Percentiles rank a stretch among this genome's conserved stretches.
phyloP scores from a whole-genome alignment of 1,140 invertebrate genomes.

The Drosophila triauraria region DNA sequence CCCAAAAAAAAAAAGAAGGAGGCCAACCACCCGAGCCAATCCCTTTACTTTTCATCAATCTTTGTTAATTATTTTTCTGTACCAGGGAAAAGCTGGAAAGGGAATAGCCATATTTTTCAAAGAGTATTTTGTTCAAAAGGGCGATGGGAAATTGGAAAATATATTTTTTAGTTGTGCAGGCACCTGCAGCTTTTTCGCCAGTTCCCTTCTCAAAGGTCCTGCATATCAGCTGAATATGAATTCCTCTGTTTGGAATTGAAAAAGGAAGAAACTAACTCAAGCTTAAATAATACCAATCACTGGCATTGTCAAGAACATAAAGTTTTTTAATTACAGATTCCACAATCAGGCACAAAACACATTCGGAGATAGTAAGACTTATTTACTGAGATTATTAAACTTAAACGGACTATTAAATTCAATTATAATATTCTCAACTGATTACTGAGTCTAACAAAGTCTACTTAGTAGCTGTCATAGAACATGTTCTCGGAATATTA shows the following conservation, averaged over 20 bases:
- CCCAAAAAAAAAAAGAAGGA: slow-evolving; percentile 18
- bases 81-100: slow-evolving; percentile 12
- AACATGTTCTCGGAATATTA: slow-evolving; percentile 4
- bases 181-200: slow-evolving; percentile 27
- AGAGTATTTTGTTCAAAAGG: slow-evolving; percentile 26
- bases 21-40: slow-evolving; percentile 45
- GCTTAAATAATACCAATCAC: neutral
- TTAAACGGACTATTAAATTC: slow-evolving; percentile 6
- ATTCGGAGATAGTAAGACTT: neutral
- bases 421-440: slow-evolving; percentile 2
- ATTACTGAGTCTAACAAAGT: neutral
- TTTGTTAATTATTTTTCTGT: slow-evolving; percentile 74
- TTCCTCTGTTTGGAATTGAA: neutral
- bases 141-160: slow-evolving; percentile 16
- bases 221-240: neutral
- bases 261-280: neutral
- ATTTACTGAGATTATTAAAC: neutral
- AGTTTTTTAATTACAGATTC: neutral
- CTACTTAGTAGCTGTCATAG: neutral
- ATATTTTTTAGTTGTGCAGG: slow-evolving; percentile 29
- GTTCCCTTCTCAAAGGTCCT: neutral
- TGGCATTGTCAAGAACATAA: neutral
- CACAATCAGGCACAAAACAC: neutral
- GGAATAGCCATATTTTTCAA: slow-evolving; percentile 12
- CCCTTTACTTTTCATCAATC: slow-evolving; percentile 66